Percentiles rank a stretch among this genome's conserved stretches.
Conservation (phyloP, 2,888 invertebrate genomes). For the Onchidella celtica region DNA sequence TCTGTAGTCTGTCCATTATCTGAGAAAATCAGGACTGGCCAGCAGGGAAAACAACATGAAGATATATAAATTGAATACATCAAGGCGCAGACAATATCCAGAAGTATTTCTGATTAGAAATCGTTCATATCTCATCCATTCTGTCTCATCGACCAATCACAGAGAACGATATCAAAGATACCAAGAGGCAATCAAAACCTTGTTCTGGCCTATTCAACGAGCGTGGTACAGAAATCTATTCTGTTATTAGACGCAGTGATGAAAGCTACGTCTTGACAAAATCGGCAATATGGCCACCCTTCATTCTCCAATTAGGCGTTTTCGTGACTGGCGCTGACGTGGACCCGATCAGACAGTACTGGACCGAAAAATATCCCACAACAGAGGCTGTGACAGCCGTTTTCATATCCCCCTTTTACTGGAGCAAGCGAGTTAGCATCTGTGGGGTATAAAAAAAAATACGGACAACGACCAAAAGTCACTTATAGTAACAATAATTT, state of each 20-base stretch:
- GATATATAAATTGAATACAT: too few relatives aligned
- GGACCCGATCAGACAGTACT: conserved; percentile 22
- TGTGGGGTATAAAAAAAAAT: too few relatives aligned
- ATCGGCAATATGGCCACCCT: conserved; percentile 6
- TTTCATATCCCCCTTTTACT: too few relatives aligned
- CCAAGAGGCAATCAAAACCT: conserved; percentile 34
- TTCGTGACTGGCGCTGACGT: conserved; percentile 27
- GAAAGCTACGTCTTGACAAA: conserved; percentile 33
- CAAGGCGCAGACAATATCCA: too few relatives aligned
- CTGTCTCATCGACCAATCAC: background rate
- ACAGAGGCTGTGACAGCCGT: background rate
- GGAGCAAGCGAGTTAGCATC: background rate
- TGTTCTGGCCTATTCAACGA: conserved; percentile 25
- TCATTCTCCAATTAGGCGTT: conserved; percentile 23
- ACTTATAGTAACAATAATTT: too few relatives aligned
- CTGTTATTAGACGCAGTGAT: conserved; percentile 36
- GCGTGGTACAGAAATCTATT: conserved; percentile 21
- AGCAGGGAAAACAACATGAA: too few relatives aligned
- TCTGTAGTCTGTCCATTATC: too few relatives aligned
- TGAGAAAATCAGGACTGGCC: too few relatives aligned
- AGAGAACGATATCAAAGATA: conserved; percentile 25
- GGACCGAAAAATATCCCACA: background rate
- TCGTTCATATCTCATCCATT: background rate
- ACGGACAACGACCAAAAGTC: too few relatives aligned
- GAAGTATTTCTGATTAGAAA: background rate